phyloP scores from a whole-genome alignment of 2,797 vertebrate species.

The Centroberyx gerrardi region DNA sequence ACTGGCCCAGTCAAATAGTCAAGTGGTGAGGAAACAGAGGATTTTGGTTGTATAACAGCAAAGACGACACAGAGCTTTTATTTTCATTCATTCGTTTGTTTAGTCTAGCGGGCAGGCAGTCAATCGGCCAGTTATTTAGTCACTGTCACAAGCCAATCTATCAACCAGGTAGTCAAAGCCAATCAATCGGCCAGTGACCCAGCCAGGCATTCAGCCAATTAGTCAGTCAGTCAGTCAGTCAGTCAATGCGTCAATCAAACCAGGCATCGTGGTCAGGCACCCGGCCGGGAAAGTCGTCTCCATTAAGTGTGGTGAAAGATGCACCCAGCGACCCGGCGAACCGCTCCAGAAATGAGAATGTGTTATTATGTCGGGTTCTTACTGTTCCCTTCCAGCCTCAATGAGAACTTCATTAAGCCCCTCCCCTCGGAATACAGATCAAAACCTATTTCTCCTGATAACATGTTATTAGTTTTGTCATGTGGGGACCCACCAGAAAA shows the following conservation, averaged over 20 bases:
- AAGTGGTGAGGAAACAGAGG: slow-evolving; percentile 21
- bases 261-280: slow-evolving; percentile 5
- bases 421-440: slow-evolving; percentile 44
- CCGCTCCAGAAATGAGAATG: slow-evolving; percentile 43
- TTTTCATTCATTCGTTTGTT: background rate
- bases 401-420: slow-evolving; percentile 57
- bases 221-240: background rate
- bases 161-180: slow-evolving; percentile 1
- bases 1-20: slow-evolving; percentile 35
- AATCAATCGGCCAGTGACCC: slow-evolving; percentile 27
- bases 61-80: background rate
- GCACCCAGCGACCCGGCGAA: slow-evolving; percentile 56
- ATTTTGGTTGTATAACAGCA: background rate
- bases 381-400: slow-evolving; percentile 34
- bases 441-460: slow-evolving; percentile 60
- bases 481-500: slow-evolving; percentile 52
- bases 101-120: background rate
- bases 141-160: slow-evolving; percentile 6
- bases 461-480: slow-evolving; percentile 73
- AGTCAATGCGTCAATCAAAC: slow-evolving; percentile 41
- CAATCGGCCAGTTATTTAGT: background rate
- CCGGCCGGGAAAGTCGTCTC: slow-evolving; percentile 24
- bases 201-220: slow-evolving; percentile 38
- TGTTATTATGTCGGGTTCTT: slow-evolving; percentile 52
- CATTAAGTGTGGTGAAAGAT: slow-evolving; percentile 47